Percentiles rank a stretch among this genome's conserved stretches.
These are phyloP conservation scores for Scaptomyza pallida DNA, from an alignment of 1,140 invertebrate genomes.

Conservation along the genomic window DNA sequence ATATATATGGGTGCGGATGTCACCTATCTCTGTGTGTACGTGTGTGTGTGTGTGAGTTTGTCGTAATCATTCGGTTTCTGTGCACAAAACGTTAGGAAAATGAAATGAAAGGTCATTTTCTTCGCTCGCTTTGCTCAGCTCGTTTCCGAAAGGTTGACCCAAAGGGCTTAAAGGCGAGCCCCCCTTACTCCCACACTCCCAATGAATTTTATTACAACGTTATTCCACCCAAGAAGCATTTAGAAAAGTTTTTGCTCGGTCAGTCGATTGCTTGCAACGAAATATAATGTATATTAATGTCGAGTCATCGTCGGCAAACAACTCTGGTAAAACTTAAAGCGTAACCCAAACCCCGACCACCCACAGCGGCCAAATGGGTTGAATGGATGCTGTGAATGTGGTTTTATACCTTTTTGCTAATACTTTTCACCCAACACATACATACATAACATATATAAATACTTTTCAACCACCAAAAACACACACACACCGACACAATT, in stretches of 20 bases:
- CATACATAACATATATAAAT: constrained; percentile 25
- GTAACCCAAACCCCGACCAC: constrained; percentile 29
- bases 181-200: background rate
- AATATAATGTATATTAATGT: constrained; percentile 76
- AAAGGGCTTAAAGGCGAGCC: constrained; percentile 55
- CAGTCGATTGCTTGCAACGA: constrained; percentile 72
- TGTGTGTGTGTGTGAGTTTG: constrained; percentile 24
- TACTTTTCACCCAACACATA: constrained; percentile 48
- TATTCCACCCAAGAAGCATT: constrained; percentile 46
- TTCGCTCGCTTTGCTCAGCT: constrained; percentile 65
- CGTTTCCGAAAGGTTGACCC: constrained; percentile 76
- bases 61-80: constrained; percentile 66
- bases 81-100: constrained; percentile 56
- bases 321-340: constrained; percentile 34
- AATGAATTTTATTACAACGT: no score
- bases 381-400: constrained; percentile 60
- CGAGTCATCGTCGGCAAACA: constrained; percentile 70
- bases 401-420: constrained; percentile 72
- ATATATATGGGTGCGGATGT: constrained; percentile 14
- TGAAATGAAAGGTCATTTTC: constrained; percentile 79
- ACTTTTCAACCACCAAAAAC: constrained; percentile 63
- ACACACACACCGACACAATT: constrained; percentile 13
- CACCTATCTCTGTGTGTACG: constrained; percentile 5
- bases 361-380: background rate
- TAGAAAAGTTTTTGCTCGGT: constrained; percentile 69